Conservation (phyloP, 2,888 invertebrate genomes). For the Epistrophe grossulariae region DNA sequence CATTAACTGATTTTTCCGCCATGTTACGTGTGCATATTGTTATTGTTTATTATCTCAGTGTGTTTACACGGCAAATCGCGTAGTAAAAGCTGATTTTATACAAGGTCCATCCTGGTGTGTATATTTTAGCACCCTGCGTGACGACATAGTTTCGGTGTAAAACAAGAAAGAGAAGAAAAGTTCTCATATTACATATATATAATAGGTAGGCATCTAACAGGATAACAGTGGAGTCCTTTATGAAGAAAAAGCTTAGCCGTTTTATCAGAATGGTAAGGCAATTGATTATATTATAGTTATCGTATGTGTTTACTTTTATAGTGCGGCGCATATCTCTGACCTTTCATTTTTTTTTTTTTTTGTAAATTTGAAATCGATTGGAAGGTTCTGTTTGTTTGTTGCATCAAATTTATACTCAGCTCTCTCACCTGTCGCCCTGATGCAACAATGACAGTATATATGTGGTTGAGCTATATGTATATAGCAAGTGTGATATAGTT, state of each 20-base stretch:
- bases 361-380: constrained; percentile 60
- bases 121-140: constrained; percentile 34
- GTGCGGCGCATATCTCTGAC: constrained; percentile 41
- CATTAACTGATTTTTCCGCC: constrained; percentile 50
- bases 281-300: background rate
- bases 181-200: background rate
- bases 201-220: constrained; percentile 17
- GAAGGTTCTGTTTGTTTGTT: constrained; percentile 53
- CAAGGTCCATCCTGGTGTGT: constrained; percentile 40
- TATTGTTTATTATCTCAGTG: constrained; percentile 48
- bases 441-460: constrained; percentile 14
- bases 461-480: too few species aligned
- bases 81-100: constrained; percentile 49
- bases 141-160: constrained; percentile 22
- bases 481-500: background rate
- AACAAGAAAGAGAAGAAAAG: background rate
- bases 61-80: constrained; percentile 56
- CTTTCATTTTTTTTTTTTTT: constrained; percentile 25
- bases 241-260: constrained; percentile 76
- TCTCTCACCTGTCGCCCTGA: constrained; percentile 32
- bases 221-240: constrained; percentile 70
- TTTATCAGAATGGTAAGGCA: constrained; percentile 75
- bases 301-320: constrained; percentile 6
- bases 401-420: constrained; percentile 6
- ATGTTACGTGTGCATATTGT: constrained; percentile 55